Conservation (phyloP, 2,888 invertebrate species). For the Matsumyia berberina region DNA sequence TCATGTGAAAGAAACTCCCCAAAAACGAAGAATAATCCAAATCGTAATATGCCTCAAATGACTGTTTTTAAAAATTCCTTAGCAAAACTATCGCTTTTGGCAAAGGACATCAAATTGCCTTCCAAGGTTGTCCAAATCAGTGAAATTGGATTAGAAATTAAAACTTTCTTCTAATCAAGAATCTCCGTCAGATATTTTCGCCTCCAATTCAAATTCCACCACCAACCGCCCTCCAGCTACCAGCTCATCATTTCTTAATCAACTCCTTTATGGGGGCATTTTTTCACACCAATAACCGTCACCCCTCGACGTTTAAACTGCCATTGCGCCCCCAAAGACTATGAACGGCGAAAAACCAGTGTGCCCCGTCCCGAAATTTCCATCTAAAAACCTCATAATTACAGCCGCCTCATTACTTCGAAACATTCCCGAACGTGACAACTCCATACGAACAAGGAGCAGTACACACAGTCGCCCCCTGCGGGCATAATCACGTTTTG, state of each 20-base stretch:
- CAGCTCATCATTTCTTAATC: slow-evolving; percentile 10
- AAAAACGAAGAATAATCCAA: neutral
- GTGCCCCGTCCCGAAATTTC: slow-evolving; percentile 32
- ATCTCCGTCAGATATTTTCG: neutral
- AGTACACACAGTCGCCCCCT: slow-evolving; percentile 21
- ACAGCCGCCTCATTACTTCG: slow-evolving; percentile 69
- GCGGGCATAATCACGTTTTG: slow-evolving; percentile 63
- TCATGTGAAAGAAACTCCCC: too few relatives aligned
- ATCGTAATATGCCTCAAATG: too few relatives aligned
- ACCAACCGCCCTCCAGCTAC: neutral
- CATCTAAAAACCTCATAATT: slow-evolving; percentile 71
- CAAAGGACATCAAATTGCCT: neutral
- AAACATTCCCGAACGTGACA: slow-evolving; percentile 65
- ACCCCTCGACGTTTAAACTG: slow-evolving; percentile 35
- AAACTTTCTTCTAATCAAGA: slow-evolving; percentile 5
- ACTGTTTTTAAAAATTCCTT: neutral
- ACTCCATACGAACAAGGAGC: slow-evolving; percentile 30
- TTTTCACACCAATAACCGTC: slow-evolving; percentile 24
- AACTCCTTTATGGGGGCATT: slow-evolving; percentile 31
- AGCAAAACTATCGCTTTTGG: neutral
- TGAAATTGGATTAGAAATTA: slow-evolving; percentile 14
- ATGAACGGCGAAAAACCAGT: too few relatives aligned
- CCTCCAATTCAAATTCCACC: slow-evolving; percentile 14
- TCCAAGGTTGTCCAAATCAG: neutral
- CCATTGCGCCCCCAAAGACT: slow-evolving; percentile 32